phyloP scores from a whole-genome alignment of 2,113 vertebrate species.

The Leucopsar rothschildi region DNA sequence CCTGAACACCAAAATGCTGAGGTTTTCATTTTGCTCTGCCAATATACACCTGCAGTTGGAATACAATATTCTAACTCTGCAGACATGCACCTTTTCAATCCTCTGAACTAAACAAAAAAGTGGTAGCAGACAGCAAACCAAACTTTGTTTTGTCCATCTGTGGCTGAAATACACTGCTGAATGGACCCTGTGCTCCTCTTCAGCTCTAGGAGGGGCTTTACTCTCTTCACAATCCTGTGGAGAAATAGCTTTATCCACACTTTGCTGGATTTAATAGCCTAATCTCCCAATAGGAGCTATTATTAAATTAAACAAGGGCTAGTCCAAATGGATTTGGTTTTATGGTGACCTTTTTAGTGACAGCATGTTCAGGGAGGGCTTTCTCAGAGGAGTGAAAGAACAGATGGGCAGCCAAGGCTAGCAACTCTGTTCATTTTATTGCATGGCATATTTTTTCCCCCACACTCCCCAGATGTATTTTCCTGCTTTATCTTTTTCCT shows the following conservation, averaged over 20 bases:
- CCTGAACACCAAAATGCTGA: not conserved
- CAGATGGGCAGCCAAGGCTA: not conserved
- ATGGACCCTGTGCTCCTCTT: not conserved
- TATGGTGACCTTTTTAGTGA: constrained; percentile 1
- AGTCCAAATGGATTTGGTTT: not conserved
- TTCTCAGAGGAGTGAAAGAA: constrained; percentile 7
- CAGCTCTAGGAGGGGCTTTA: not conserved
- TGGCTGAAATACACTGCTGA: not conserved
- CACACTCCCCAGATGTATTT: not conserved
- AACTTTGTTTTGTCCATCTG: not conserved
- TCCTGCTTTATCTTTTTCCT: not conserved
- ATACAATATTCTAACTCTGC: not conserved
- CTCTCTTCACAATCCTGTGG: not conserved
- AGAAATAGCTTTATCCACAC: not conserved
- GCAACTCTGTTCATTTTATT: not conserved
- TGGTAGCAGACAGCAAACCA: not conserved
- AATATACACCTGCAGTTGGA: not conserved
- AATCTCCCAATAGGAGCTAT: not conserved
- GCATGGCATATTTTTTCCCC: not conserved
- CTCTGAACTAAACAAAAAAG: not conserved
- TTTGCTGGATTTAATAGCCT: not conserved
- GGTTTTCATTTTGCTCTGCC: not conserved
- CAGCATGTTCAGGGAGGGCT: not conserved
- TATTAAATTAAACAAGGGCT: not conserved
- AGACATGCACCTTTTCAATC: not conserved